These are phyloP conservation scores for Campopleginae sp. DNA, from an alignment of 2,888 invertebrate genomes.

Conservation along the genomic window DNA sequence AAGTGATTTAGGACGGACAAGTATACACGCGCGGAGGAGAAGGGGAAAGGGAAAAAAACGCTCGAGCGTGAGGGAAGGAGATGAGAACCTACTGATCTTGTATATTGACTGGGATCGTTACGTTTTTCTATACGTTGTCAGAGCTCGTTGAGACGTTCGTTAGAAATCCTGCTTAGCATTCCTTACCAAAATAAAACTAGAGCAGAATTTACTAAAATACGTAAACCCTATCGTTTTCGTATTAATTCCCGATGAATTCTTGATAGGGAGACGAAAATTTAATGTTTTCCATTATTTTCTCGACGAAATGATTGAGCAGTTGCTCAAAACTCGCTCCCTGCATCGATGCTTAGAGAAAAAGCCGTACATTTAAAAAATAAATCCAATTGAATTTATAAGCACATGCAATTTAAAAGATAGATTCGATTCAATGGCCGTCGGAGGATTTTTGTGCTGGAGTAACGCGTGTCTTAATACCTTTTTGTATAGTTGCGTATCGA, in stretches of 20 bases:
- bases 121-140: constrained; percentile 15
- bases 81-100: constrained; percentile 22
- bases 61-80: constrained; percentile 14
- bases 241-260: background rate
- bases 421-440: constrained; percentile 14
- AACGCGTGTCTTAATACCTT: constrained; percentile 69
- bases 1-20: constrained; percentile 73
- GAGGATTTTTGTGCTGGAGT: constrained; percentile 11
- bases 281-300: background rate
- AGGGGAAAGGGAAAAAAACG: background rate
- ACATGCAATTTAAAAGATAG: background rate
- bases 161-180: background rate
- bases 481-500: constrained; percentile 31
- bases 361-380: background rate
- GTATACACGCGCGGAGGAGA: constrained; percentile 38
- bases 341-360: background rate
- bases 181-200: background rate
- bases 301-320: background rate
- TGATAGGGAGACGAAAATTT: background rate
- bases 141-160: background rate
- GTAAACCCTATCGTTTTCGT: background rate
- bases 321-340: background rate
- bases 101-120: constrained; percentile 29
- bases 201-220: background rate
- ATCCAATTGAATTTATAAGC: background rate